Evolutionary conservation across 1,140 invertebrate species (phyloP).

Genomic region (Tenebrio molitor): DNA sequence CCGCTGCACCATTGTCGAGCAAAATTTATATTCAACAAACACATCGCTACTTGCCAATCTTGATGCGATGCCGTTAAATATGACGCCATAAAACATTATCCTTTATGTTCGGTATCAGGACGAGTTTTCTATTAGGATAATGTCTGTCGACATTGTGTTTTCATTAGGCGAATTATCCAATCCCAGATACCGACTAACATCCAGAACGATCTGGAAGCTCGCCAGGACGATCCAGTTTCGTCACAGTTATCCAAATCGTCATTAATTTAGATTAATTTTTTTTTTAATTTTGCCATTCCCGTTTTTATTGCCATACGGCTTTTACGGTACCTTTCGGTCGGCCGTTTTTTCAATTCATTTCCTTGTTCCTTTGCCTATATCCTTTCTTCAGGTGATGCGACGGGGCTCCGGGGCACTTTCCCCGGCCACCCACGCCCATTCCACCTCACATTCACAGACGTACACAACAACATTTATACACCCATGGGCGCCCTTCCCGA

Average conservation of each 20-base stretch:
- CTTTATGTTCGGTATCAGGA: conserved; percentile 16
- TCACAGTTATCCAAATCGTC: background rate
- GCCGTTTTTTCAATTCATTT: too few species aligned
- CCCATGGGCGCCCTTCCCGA: too few species aligned
- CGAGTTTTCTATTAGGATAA: conserved; percentile 37
- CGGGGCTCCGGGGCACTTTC: too few species aligned
- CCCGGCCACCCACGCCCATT: too few species aligned
- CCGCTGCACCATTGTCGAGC: background rate
- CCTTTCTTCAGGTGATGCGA: too few species aligned
- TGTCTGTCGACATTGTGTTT: conserved; percentile 15
- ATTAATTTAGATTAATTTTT: background rate
- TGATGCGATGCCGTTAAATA: conserved; percentile 11
- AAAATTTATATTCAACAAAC: conserved; percentile 11
- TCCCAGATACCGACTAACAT: conserved; percentile 14
- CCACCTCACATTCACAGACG: too few species aligned
- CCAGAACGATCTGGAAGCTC: conserved; percentile 9
- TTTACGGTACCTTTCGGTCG: too few species aligned
- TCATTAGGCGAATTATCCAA: conserved; percentile 26
- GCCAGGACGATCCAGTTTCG: background rate
- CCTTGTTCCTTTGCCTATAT: too few species aligned
- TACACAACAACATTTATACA: too few species aligned
- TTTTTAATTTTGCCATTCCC: too few species aligned
- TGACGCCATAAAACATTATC: conserved; percentile 2
- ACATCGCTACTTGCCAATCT: conserved; percentile 8
- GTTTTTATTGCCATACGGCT: too few species aligned